phyloP scores from a whole-genome alignment of 2,797 vertebrate species.

The Nasua narica region DNA sequence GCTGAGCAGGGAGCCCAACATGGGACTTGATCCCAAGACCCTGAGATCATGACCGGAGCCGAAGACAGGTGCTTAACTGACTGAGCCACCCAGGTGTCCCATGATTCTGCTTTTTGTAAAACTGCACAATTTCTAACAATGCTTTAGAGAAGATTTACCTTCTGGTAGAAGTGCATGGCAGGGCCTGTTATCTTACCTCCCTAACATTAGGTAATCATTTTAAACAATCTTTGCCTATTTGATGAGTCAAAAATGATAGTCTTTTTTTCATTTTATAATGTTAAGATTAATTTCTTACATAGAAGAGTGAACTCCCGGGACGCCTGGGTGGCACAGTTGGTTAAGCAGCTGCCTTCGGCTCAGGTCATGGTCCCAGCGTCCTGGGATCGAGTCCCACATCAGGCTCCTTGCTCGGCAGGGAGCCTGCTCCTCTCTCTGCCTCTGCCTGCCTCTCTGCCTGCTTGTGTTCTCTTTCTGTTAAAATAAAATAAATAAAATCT shows the following conservation, averaged over 20 bases:
- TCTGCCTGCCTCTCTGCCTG: too few relatives aligned
- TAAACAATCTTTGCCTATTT: slow-evolving; percentile 19
- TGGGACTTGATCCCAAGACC: background rate
- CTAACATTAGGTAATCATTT: slow-evolving; percentile 33
- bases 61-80: background rate
- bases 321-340: too few relatives aligned
- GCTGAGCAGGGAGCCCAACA: background rate
- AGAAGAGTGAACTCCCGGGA: too few relatives aligned
- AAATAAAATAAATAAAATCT: too few relatives aligned
- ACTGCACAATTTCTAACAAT: background rate
- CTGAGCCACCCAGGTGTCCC: background rate
- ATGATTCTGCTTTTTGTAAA: background rate
- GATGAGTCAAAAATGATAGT: background rate
- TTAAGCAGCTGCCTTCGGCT: too few relatives aligned
- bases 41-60: background rate
- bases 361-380: too few relatives aligned
- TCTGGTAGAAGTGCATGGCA: background rate
- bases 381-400: too few relatives aligned
- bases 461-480: too few relatives aligned
- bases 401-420: too few relatives aligned
- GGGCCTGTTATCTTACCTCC: background rate
- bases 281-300: slow-evolving; percentile 32
- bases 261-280: slow-evolving; percentile 1
- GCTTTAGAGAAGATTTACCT: background rate
- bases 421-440: too few relatives aligned